Conservation (phyloP, 2,888 invertebrate species). For the Pecten maximus region DNA sequence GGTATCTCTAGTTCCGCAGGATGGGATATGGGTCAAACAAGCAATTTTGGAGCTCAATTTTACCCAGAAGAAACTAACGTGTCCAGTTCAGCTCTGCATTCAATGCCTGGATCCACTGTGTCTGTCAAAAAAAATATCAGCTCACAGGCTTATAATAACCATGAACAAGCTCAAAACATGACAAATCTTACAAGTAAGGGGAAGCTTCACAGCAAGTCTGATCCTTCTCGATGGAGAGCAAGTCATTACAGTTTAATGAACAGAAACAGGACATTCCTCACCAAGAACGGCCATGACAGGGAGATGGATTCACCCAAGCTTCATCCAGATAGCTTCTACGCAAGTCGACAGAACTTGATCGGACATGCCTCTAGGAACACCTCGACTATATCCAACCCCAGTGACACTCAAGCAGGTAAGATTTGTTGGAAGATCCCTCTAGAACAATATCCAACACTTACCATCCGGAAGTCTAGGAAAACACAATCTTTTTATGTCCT, state of each 20-base stretch:
- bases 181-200: background rate
- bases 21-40: background rate
- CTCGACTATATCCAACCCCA: conserved; percentile 13
- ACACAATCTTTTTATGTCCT: no score
- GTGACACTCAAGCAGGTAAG: background rate
- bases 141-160: background rate
- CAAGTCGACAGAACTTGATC: background rate
- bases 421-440: background rate
- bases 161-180: background rate
- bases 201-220: background rate
- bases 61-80: background rate
- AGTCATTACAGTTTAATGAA: background rate
- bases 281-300: background rate
- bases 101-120: background rate
- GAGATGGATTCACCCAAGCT: background rate
- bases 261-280: background rate
- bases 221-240: background rate
- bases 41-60: background rate
- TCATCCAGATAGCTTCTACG: background rate
- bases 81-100: background rate
- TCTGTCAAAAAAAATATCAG: background rate
- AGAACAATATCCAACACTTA: background rate
- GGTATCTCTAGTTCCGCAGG: background rate
- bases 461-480: no score
- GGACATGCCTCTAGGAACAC: background rate